Percentiles rank a stretch among this genome's conserved stretches.
These are phyloP conservation scores for Cryptosula pallasiana DNA, from an alignment of 2,888 invertebrate genomes.

Conservation along the genomic window DNA sequence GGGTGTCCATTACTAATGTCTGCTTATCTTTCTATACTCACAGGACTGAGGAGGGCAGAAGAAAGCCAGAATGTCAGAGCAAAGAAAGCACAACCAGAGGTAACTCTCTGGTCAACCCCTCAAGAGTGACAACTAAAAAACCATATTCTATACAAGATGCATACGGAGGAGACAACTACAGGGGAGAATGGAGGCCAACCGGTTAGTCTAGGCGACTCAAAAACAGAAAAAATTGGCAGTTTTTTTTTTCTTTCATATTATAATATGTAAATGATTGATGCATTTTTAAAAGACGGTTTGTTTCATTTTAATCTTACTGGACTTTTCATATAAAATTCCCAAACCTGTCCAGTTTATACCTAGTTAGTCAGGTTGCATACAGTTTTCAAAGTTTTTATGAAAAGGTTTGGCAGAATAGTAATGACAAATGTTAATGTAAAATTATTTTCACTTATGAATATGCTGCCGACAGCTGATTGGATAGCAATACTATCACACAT, in stretches of 20 bases:
- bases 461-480: too few relatives aligned
- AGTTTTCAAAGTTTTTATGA: neutral
- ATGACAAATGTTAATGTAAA: neutral
- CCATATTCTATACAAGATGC: slow-evolving; percentile 16
- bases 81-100: neutral
- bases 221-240: neutral
- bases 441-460: neutral
- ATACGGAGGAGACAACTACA: slow-evolving; percentile 21
- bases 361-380: too few relatives aligned
- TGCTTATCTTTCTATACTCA: neutral
- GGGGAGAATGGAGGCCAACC: slow-evolving; percentile 20
- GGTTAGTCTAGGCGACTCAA: too few relatives aligned
- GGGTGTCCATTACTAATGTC: too few relatives aligned
- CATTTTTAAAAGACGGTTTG: too few relatives aligned
- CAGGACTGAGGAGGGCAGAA: neutral
- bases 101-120: neutral
- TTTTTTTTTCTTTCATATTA: too few relatives aligned
- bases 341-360: too few relatives aligned
- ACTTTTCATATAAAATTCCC: too few relatives aligned
- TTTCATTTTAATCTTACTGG: too few relatives aligned
- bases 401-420: neutral
- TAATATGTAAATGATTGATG: too few relatives aligned
- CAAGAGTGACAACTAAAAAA: neutral
- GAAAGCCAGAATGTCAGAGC: neutral
- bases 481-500: too few relatives aligned